Conservation (phyloP, 2,797 vertebrate genomes). For the Hyperoplus lanceolatus region DNA sequence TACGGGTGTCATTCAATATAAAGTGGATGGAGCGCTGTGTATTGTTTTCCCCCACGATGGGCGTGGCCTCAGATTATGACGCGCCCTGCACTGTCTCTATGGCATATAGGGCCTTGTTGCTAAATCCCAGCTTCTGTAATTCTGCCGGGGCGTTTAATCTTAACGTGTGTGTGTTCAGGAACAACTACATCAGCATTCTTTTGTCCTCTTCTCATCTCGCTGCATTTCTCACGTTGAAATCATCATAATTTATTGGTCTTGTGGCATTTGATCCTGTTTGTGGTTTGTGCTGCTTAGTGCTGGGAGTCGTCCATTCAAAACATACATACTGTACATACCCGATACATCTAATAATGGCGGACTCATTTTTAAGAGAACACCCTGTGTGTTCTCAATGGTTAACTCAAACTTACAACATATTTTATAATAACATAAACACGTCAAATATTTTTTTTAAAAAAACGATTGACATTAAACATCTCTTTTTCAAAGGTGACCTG, state of each 20-base stretch:
- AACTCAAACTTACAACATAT: background rate
- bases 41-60: no score
- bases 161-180: slow-evolving; percentile 52
- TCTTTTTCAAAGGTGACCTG: no score
- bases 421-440: background rate
- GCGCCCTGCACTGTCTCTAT: no score
- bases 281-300: slow-evolving; percentile 57
- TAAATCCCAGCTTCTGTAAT: no score
- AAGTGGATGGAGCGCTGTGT: no score
- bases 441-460: no score
- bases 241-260: background rate
- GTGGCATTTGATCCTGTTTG: slow-evolving; percentile 10
- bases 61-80: no score
- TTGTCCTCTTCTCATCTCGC: slow-evolving; percentile 22
- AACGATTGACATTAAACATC: no score
- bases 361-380: background rate
- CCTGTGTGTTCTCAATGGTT: background rate
- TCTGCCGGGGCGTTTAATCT: background rate
- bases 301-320: slow-evolving; percentile 59
- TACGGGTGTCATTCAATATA: no score
- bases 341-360: background rate
- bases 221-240: slow-evolving; percentile 8
- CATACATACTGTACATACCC: background rate
- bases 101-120: background rate
- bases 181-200: slow-evolving; percentile 12